Conservation (phyloP, 2,888 invertebrate genomes). For the Geotrupes spiniger region DNA sequence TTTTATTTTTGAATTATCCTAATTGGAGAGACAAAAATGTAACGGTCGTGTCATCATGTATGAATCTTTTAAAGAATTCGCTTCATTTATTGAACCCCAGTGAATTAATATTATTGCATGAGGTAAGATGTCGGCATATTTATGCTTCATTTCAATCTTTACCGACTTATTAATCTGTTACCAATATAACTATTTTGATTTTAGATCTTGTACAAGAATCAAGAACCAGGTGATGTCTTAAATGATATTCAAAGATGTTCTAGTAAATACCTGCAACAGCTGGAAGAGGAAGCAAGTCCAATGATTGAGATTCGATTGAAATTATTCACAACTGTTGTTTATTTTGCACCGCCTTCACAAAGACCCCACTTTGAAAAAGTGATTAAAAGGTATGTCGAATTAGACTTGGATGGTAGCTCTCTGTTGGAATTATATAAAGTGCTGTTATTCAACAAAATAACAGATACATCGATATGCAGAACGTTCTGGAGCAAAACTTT, state of each 20-base stretch:
- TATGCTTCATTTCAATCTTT: background rate
- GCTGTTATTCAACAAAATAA: constrained; percentile 52
- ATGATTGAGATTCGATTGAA: constrained; percentile 40
- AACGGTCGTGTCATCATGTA: constrained; percentile 43
- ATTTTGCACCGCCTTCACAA: constrained; percentile 50
- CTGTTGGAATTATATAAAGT: constrained; percentile 49
- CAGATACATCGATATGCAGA: constrained; percentile 49
- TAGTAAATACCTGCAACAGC: constrained; percentile 42
- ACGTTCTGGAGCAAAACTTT: constrained; percentile 52
- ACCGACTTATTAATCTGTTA: background rate
- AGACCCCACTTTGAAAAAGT: constrained; percentile 46
- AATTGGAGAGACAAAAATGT: constrained; percentile 50
- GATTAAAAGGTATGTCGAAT: constrained; percentile 41
- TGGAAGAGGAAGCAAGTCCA: constrained; percentile 37
- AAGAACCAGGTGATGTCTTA: constrained; percentile 53
- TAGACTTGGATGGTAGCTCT: constrained; percentile 38
- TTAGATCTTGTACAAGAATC: constrained; percentile 51
- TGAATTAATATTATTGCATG: constrained; percentile 47
- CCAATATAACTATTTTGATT: constrained; percentile 23
- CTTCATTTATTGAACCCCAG: constrained; percentile 44
- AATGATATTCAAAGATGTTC: constrained; percentile 48
- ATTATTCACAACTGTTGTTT: constrained; percentile 49
- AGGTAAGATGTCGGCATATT: constrained; percentile 40
- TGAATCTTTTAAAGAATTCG: constrained; percentile 45
- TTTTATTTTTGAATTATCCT: constrained; percentile 51